Conservation (phyloP, 2,797 vertebrate genomes). For the Rhabdomys pumilio region DNA sequence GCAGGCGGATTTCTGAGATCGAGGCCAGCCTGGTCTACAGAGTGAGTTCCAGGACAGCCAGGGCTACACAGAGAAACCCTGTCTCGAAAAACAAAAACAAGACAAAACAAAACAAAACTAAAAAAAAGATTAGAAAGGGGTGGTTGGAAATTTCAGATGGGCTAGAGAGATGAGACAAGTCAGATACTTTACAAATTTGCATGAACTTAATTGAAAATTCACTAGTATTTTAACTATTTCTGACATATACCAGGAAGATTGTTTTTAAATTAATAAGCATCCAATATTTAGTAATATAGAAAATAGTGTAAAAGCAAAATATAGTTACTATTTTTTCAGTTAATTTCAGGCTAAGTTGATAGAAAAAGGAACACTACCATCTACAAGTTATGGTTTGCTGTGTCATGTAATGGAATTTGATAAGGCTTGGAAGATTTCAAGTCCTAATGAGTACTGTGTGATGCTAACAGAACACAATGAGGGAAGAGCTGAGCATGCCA, state of each 20-base stretch:
- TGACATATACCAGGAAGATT: neutral
- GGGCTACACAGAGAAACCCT: too few species aligned
- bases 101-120: too few species aligned
- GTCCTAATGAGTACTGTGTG: conserved; percentile 73
- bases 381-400: conserved; percentile 71
- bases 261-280: neutral
- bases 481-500: conserved; percentile 53
- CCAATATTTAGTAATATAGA: conserved; percentile 10
- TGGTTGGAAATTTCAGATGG: conserved; percentile 23
- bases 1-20: too few species aligned
- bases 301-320: neutral
- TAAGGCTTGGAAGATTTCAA: conserved; percentile 66
- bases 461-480: conserved; percentile 57
- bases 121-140: neutral
- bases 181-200: conserved; percentile 44
- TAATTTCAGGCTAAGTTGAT: conserved; percentile 50
- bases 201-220: neutral
- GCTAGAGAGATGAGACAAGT: neutral
- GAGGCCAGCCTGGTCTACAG: too few species aligned
- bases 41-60: too few species aligned
- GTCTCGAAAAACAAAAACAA: too few species aligned
- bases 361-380: conserved; percentile 41
- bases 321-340: neutral
- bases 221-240: conserved; percentile 45
- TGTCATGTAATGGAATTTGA: conserved; percentile 72